Percentiles rank a stretch among this genome's conserved stretches.
These are phyloP conservation scores for Erinaceus europaeus DNA, from an alignment of 2,113 vertebrate species.

Conservation along the genomic window DNA sequence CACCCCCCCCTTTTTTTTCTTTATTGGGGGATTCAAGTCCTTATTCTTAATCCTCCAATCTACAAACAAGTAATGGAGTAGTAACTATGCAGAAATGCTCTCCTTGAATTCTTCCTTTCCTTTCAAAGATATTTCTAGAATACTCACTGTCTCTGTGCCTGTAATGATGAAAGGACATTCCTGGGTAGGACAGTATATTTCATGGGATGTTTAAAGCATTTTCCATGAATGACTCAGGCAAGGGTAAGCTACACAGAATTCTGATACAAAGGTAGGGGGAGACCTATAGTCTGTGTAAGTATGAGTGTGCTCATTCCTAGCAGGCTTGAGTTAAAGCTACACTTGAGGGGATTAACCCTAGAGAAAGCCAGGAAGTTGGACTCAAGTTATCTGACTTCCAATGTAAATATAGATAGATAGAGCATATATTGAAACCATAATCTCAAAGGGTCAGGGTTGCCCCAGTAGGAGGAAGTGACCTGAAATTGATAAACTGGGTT, in stretches of 20 bases:
- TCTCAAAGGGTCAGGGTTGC: too few relatives aligned
- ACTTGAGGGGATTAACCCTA: not conserved
- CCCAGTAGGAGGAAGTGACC: too few relatives aligned
- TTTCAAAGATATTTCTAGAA: slow-evolving; percentile 23
- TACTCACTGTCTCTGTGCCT: not conserved
- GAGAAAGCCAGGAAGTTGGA: not conserved
- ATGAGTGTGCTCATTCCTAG: not conserved
- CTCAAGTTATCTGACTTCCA: not conserved
- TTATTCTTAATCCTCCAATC: not conserved
- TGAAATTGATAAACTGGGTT: too few relatives aligned
- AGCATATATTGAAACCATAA: too few relatives aligned
- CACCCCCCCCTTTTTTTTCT: not conserved
- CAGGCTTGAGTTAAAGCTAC: slow-evolving; percentile 23
- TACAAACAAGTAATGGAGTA: not conserved
- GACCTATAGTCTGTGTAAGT: not conserved
- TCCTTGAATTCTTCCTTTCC: not conserved
- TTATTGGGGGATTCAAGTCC: not conserved
- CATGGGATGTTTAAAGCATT: not conserved
- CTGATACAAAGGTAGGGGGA: not conserved
- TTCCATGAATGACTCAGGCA: slow-evolving; percentile 57
- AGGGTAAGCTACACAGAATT: slow-evolving; percentile 10
- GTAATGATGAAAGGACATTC: not conserved
- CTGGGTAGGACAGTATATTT: not conserved
- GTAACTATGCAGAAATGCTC: not conserved
- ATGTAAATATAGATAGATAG: not conserved